Evolutionary conservation across 1,140 invertebrate species (phyloP), one percentile per base, ranked within the genome.

Genomic region (Ceratina australensis): DNA sequence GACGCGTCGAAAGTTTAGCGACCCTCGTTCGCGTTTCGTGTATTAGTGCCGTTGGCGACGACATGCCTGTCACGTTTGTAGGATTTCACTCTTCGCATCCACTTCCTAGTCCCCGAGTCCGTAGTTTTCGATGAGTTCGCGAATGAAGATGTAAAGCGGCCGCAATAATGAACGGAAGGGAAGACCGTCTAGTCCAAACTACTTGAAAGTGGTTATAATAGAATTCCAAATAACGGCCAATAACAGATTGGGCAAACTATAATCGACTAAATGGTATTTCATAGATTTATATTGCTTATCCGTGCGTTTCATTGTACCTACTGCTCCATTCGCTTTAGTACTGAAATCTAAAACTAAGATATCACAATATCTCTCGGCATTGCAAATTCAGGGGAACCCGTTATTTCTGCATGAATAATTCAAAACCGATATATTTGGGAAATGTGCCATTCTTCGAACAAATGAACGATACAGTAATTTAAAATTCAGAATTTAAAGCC

Each of bases 21-120:
- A 18, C n/a, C 20, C 60, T 47, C 20, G 72, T 56, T 54, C 26
- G 20, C 33, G 2, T 49, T 49, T 18, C n/a, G 33, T n/a, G 57
- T 52, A 42, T 79, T 81, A 79, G 72, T 74, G 60, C 57, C 47
- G 56, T 68, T 68, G 68, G 79, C 47, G 50, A 63, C 69, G 61
- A 66, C 76, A 81, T 42, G 79, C 77, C 71, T 72, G 76, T 81
- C 76, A 81, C 79, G 68, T 81, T 52, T 60, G 57, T 79, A 81
- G 78, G 69, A 73, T 79, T 81, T 81, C 77, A 73, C 69, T 78
- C 69, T 57, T 72, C 10, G 67, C 49, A 65, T 64, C 68, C 50
- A 8, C 24, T 59, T 75, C 24, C 52, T 15, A 15, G 15, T n/a
- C 15, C 16, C 50, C 49, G 24, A 52, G 16, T 49, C 33, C 67